Evolutionary conservation across 2,797 vertebrate species (phyloP).

Genomic region (Austrolebias charrua): DNA sequence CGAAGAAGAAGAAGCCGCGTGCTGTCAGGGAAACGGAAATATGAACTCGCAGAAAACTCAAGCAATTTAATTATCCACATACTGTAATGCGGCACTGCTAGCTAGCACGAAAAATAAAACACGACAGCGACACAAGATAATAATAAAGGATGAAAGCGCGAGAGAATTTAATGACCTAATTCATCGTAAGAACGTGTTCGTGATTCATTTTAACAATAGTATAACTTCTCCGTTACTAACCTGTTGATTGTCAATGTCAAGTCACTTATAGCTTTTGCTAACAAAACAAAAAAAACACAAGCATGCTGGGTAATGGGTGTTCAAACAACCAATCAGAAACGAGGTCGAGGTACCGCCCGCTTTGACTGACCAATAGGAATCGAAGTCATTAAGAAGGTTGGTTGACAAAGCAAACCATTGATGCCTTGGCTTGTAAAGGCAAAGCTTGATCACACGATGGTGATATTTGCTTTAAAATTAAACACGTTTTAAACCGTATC

Average conservation of each 20-base stretch:
- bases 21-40: not conserved
- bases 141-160: not conserved
- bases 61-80: not conserved
- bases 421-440: slow-evolving; percentile 6
- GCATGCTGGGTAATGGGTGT: slow-evolving; percentile 15
- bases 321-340: slow-evolving; percentile 48
- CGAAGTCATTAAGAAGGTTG: slow-evolving; percentile 26
- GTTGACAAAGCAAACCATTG: slow-evolving; percentile 29
- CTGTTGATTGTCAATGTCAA: slow-evolving; percentile 61
- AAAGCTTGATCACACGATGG: slow-evolving; percentile 35
- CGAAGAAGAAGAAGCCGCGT: not conserved
- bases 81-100: slow-evolving; percentile 27
- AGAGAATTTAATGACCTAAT: fast-evolving
- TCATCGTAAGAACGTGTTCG: not conserved
- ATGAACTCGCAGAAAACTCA: not conserved
- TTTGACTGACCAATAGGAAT: slow-evolving; percentile 49
- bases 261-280: slow-evolving; percentile 26
- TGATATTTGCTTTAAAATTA: slow-evolving; percentile 18
- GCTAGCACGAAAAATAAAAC: slow-evolving; percentile 28
- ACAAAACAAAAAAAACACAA: not conserved
- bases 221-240: slow-evolving; percentile 40
- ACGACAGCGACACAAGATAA: not conserved
- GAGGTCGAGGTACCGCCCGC: not conserved
- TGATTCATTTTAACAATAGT: not conserved
- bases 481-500: no score